Conservation (phyloP, 2,888 invertebrate genomes). For the Cryptosula pallasiana region DNA sequence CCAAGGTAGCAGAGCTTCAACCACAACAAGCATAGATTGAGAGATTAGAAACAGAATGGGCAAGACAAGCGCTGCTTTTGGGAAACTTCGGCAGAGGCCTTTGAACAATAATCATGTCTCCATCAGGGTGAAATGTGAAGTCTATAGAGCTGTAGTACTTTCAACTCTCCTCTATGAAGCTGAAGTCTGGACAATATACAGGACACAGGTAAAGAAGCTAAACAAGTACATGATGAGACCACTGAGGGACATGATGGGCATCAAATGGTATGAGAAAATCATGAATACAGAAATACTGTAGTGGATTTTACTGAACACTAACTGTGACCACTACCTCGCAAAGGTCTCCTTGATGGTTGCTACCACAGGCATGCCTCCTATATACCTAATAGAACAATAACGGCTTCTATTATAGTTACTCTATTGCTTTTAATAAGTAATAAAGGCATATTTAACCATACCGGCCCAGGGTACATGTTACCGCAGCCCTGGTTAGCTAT, state of each 20-base stretch:
- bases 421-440: no score
- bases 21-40: no score
- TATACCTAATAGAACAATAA: no score
- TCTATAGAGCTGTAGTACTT: not conserved
- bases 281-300: not conserved
- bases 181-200: constrained; percentile 1
- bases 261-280: constrained; percentile 14
- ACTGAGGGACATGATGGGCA: not conserved
- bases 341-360: no score
- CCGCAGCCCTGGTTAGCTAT: no score
- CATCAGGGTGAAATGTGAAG: not conserved
- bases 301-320: no score
- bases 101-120: not conserved
- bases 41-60: not conserved
- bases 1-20: not conserved
- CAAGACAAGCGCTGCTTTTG: not conserved
- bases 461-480: no score
- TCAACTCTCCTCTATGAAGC: not conserved
- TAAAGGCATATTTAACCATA: no score
- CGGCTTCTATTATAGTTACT: no score
- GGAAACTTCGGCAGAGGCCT: not conserved
- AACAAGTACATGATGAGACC: not conserved
- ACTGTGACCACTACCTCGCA: no score
- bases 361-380: no score
- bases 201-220: constrained; percentile 8